A percentile compares a stretch with the other conserved stretches of the same genome.
These are phyloP conservation scores for Enteromius viviparus DNA, from an alignment of 2,797 vertebrate species.

Conservation along the genomic window DNA sequence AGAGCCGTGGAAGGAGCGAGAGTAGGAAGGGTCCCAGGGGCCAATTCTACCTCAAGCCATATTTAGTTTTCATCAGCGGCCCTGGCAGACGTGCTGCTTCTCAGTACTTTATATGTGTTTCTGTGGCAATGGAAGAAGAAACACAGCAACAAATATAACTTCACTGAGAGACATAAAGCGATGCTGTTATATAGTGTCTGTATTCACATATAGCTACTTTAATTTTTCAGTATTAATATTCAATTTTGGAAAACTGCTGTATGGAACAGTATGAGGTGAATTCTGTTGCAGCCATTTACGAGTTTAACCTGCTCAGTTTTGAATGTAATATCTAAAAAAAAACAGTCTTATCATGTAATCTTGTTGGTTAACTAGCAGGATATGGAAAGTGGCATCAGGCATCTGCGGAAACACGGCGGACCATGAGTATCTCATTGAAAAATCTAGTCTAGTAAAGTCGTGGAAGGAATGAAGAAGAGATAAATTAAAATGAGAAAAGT, in stretches of 20 bases:
- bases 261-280: neutral
- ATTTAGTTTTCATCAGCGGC: slow-evolving; percentile 38
- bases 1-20: neutral
- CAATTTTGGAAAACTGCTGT: neutral
- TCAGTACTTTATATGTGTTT: slow-evolving; percentile 14
- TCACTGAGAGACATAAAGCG: neutral
- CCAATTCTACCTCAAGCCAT: slow-evolving; percentile 37
- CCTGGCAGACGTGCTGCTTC: slow-evolving; percentile 12
- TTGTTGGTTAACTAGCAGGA: slow-evolving; percentile 26
- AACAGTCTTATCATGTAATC: neutral
- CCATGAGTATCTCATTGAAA: slow-evolving; percentile 16
- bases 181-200: neutral
- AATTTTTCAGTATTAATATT: neutral
- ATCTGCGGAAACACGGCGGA: neutral
- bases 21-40: slow-evolving; percentile 39
- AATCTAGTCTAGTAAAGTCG: neutral
- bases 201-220: neutral
- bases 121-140: slow-evolving; percentile 20
- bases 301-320: neutral
- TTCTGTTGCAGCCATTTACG: neutral
- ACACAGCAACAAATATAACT: slow-evolving; percentile 9
- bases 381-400: slow-evolving; percentile 22
- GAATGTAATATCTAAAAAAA: neutral
- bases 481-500: slow-evolving; percentile 16
- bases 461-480: slow-evolving; percentile 1